Evolutionary conservation across 2,888 invertebrate species (phyloP).

Genomic region (Amphipyra berbera): DNA sequence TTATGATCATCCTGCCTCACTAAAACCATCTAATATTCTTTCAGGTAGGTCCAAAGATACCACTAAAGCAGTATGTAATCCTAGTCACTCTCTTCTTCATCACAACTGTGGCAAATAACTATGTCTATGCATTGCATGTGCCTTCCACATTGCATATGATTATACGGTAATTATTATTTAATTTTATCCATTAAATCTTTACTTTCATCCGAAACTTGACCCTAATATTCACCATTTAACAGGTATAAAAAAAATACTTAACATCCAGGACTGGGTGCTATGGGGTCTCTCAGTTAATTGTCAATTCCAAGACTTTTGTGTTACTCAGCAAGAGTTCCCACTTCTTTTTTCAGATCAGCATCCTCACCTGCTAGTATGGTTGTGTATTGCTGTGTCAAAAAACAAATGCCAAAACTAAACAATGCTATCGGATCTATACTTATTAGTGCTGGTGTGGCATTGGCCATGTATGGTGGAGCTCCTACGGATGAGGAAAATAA

Average conservation of each 20-base stretch:
- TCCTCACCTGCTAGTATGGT: slow-evolving; percentile 85
- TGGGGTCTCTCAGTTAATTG: too few species aligned
- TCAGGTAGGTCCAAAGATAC: slow-evolving; percentile 83
- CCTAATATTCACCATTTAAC: too few species aligned
- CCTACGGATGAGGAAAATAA: slow-evolving; percentile 72
- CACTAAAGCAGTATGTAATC: slow-evolving; percentile 78
- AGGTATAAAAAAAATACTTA: too few species aligned
- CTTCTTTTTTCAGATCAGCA: slow-evolving; percentile 75
- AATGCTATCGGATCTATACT: slow-evolving; percentile 80
- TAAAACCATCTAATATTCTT: slow-evolving; percentile 56
- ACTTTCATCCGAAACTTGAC: too few species aligned
- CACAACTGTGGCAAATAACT: slow-evolving; percentile 85
- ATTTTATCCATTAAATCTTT: neutral
- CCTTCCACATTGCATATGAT: slow-evolving; percentile 87
- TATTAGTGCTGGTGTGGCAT: slow-evolving; percentile 78
- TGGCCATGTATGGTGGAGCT: slow-evolving; percentile 84
- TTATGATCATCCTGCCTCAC: neutral
- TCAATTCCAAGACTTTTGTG: too few species aligned
- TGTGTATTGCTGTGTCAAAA: slow-evolving; percentile 79
- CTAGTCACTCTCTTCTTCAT: slow-evolving; percentile 82
- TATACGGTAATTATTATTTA: slow-evolving; percentile 75
- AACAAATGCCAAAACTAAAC: slow-evolving; percentile 73
- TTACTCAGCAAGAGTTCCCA: too few species aligned
- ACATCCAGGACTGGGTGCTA: too few species aligned
- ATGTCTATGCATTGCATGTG: slow-evolving; percentile 86